Evolutionary conservation across 2,113 vertebrate species (phyloP).

Genomic region (Bothrops jararaca): DNA sequence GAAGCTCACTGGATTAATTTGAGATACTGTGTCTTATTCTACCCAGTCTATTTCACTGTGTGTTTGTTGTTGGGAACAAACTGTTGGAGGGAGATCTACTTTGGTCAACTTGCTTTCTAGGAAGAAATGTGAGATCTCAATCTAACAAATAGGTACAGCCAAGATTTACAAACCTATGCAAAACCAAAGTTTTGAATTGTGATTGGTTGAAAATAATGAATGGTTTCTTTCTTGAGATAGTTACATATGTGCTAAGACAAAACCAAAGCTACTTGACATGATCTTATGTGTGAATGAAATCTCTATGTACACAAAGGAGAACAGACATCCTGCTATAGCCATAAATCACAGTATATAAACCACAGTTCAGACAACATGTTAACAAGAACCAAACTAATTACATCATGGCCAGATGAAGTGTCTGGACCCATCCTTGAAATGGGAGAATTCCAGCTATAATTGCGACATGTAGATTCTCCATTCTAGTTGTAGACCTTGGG

Average conservation of each 20-base stretch:
- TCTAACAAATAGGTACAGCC: neutral
- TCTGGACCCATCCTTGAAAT: neutral
- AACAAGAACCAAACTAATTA: neutral
- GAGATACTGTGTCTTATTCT: neutral
- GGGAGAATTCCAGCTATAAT: neutral
- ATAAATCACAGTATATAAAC: neutral
- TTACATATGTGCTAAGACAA: neutral
- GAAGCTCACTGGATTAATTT: neutral
- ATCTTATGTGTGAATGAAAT: neutral
- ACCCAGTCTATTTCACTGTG: neutral
- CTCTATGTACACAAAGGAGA: neutral
- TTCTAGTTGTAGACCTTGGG: neutral
- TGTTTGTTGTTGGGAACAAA: neutral
- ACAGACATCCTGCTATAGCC: neutral
- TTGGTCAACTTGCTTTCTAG: neutral
- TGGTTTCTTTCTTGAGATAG: neutral
- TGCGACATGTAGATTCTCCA: neutral
- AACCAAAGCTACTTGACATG: neutral
- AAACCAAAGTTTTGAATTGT: neutral
- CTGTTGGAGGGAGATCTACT: neutral
- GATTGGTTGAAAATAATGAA: neutral
- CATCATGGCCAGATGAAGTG: neutral
- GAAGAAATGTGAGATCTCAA: neutral
- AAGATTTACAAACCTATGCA: neutral
- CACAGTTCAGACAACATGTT: neutral